Evolutionary conservation across 2,113 vertebrate genomes (phyloP).

Genomic region (Romanogobio albipinnatus): DNA sequence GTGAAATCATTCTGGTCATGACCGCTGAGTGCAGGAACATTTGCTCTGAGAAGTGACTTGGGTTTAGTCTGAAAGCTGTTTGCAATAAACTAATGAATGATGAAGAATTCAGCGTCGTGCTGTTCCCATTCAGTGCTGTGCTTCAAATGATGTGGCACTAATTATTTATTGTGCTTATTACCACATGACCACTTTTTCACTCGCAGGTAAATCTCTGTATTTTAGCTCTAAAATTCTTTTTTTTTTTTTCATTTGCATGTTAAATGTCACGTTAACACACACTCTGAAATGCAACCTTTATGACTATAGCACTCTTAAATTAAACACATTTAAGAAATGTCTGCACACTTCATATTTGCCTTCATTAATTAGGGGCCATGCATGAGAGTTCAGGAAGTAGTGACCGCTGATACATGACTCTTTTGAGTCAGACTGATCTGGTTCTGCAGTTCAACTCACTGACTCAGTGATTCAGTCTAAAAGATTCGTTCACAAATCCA

Average conservation of each 20-base stretch:
- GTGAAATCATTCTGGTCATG: not conserved
- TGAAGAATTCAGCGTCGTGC: not conserved
- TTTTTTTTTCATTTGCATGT: not conserved
- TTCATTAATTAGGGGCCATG: no score
- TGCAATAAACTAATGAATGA: conserved; percentile 27
- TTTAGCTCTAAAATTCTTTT: not conserved
- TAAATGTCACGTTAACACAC: not conserved
- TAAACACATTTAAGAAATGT: not conserved
- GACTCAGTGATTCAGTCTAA: not conserved
- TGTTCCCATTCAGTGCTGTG: not conserved
- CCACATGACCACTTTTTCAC: not conserved
- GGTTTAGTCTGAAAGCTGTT: conserved; percentile 12
- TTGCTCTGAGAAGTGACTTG: conserved; percentile 4
- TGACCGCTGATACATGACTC: not conserved
- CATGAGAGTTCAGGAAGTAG: not conserved
- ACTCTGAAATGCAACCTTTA: not conserved
- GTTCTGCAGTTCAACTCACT: not conserved
- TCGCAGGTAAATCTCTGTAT: not conserved
- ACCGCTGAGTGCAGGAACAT: not conserved
- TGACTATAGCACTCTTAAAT: not conserved
- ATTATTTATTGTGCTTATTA: not conserved
- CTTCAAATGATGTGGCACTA: not conserved
- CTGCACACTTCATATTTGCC: not conserved
- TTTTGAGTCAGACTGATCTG: not conserved
- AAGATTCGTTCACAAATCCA: not conserved